These are phyloP conservation scores for Poecilia picta DNA, from an alignment of 2,797 vertebrate genomes.

Conservation along the genomic window DNA sequence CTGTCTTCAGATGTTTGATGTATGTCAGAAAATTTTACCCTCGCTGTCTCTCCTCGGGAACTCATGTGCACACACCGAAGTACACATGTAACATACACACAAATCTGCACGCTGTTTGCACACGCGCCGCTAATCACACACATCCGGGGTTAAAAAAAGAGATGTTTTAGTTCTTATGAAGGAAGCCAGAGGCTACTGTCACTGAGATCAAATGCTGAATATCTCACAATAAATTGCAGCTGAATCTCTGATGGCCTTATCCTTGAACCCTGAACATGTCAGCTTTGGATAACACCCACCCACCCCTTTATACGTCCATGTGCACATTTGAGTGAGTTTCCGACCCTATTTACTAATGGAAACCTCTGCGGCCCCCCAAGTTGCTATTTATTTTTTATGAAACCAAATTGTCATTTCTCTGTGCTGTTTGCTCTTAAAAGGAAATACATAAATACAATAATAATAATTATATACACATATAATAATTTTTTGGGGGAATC, in stretches of 20 bases:
- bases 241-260: slow-evolving; percentile 85
- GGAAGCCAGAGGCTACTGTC: slow-evolving; percentile 93
- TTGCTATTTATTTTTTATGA: slow-evolving; percentile 80
- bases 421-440: slow-evolving; percentile 71
- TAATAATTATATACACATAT: neutral
- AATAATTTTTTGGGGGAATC: slow-evolving; percentile 18
- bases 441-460: neutral
- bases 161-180: slow-evolving; percentile 69
- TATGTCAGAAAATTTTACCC: slow-evolving; percentile 92
- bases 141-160: slow-evolving; percentile 42
- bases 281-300: slow-evolving; percentile 76
- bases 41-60: slow-evolving; percentile 70
- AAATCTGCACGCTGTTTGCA: neutral
- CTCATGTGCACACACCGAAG: slow-evolving; percentile 30
- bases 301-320: slow-evolving; percentile 14
- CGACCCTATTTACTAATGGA: slow-evolving; percentile 82
- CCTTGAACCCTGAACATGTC: slow-evolving; percentile 78
- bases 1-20: slow-evolving; percentile 95
- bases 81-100: slow-evolving; percentile 3
- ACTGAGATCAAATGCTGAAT: slow-evolving; percentile 89
- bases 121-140: slow-evolving; percentile 22
- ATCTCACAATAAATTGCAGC: slow-evolving; percentile 93
- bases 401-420: slow-evolving; percentile 78
- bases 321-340: slow-evolving; percentile 65
- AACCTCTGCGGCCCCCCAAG: slow-evolving; percentile 71